Evolutionary conservation across 2,113 vertebrate genomes (phyloP).

Genomic region (Scalopus aquaticus): DNA sequence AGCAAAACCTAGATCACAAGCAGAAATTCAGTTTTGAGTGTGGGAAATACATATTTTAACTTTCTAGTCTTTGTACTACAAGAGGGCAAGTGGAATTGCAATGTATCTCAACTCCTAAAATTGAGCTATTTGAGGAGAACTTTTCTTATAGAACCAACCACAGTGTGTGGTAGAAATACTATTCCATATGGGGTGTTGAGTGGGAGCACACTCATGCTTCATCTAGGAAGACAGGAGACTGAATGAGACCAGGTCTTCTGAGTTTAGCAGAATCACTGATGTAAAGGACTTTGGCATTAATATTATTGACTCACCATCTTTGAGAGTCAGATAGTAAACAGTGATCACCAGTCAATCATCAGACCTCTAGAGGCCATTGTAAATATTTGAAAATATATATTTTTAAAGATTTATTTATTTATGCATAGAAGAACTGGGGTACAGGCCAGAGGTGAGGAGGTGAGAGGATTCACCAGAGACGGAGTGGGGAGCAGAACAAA

Average conservation of each 20-base stretch:
- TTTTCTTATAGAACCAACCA: not conserved
- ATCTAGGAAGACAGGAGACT: not conserved
- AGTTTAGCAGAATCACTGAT: not conserved
- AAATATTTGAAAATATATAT: not conserved
- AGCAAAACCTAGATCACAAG: not conserved
- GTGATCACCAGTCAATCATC: not conserved
- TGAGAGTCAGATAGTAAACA: not conserved
- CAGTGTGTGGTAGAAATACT: not conserved
- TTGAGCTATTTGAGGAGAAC: not conserved
- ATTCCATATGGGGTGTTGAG: fast-evolving
- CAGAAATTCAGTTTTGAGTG: not conserved
- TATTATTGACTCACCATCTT: not conserved
- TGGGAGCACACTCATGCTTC: not conserved
- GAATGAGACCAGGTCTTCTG: not conserved
- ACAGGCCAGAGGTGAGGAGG: no score
- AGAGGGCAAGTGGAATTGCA: not conserved
- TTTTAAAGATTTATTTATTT: no score
- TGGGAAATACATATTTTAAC: not conserved
- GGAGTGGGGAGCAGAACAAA: no score
- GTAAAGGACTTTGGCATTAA: not conserved
- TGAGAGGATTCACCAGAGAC: no score
- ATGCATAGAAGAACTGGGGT: no score
- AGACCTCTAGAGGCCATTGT: not conserved
- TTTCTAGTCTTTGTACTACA: not conserved
- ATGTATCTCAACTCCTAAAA: not conserved